Conservation (phyloP, 2,888 invertebrate genomes). For the Spilosoma lubricipeda region DNA sequence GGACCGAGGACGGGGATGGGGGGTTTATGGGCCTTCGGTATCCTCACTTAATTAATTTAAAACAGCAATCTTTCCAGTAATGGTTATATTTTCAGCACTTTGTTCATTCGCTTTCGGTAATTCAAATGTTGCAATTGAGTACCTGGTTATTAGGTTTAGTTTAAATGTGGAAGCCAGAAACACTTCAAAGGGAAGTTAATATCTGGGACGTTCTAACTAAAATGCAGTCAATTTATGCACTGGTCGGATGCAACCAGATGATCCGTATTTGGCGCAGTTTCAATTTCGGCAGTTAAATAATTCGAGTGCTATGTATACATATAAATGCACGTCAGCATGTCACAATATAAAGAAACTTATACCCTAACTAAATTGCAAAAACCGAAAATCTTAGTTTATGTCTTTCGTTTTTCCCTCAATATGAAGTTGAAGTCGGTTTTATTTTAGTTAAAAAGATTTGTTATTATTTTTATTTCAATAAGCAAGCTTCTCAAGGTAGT, state of each 20-base stretch:
- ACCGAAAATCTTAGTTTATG: too few relatives aligned
- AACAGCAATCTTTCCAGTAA: neutral
- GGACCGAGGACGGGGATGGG: too few relatives aligned
- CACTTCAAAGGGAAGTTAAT: slow-evolving; percentile 13
- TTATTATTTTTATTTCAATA: neutral
- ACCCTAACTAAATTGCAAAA: too few relatives aligned
- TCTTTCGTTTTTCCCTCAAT: too few relatives aligned
- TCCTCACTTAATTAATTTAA: too few relatives aligned
- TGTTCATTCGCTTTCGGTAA: neutral
- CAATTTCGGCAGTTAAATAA: slow-evolving; percentile 34
- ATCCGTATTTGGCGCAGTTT: slow-evolving; percentile 48
- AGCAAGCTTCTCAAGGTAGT: too few relatives aligned
- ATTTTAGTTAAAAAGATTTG: too few relatives aligned
- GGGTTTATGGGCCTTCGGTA: too few relatives aligned
- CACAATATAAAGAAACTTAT: too few relatives aligned
- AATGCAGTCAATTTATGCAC: slow-evolving; percentile 16
- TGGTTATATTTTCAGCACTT: neutral
- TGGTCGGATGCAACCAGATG: slow-evolving; percentile 38
- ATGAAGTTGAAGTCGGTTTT: too few relatives aligned
- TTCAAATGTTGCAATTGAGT: neutral
- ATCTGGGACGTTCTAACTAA: slow-evolving; percentile 16
- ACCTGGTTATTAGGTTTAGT: neutral
- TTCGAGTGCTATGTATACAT: neutral
- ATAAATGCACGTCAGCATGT: neutral
- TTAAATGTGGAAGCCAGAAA: neutral